Percentiles rank a stretch among this genome's conserved stretches.
These are phyloP conservation scores for Platysteira castanea DNA, from an alignment of 2,113 vertebrate genomes.

Conservation along the genomic window DNA sequence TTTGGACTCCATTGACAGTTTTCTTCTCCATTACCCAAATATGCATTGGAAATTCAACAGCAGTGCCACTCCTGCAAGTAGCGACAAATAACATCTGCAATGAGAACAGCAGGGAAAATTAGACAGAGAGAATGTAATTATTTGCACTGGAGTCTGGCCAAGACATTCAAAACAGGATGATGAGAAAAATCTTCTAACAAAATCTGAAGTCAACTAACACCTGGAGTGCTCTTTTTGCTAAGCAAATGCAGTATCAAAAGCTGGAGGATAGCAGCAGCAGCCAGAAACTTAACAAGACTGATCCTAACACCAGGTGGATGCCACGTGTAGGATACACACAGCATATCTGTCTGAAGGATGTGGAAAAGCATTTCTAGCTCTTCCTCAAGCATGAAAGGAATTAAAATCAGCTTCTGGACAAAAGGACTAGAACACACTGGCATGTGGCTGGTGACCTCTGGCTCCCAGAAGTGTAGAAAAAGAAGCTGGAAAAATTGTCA, in stretches of 20 bases:
- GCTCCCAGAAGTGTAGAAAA: not conserved
- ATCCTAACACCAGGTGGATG: not conserved
- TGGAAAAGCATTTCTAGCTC: not conserved
- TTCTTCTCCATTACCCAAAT: not conserved
- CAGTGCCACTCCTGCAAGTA: not conserved
- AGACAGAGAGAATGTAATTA: not conserved
- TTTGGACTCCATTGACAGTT: not conserved
- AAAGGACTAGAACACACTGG: not conserved
- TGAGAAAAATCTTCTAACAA: not conserved
- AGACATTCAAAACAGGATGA: not conserved
- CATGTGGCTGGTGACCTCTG: not conserved
- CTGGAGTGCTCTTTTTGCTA: not conserved
- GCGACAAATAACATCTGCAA: conserved; percentile 23
- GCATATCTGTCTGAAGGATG: not conserved
- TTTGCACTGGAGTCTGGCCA: not conserved
- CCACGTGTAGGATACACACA: not conserved
- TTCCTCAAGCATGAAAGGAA: not conserved
- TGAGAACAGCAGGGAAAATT: not conserved
- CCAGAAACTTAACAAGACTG: not conserved
- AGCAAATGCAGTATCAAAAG: not conserved
- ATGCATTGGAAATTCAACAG: not conserved
- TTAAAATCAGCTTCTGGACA: not conserved
- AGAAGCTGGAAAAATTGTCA: not conserved
- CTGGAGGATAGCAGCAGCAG: not conserved
- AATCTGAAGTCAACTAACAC: not conserved